Evolutionary conservation across 1,140 invertebrate species (phyloP), one percentile per base, ranked within the genome.

Genomic region (Temnothorax longispinosus): DNA sequence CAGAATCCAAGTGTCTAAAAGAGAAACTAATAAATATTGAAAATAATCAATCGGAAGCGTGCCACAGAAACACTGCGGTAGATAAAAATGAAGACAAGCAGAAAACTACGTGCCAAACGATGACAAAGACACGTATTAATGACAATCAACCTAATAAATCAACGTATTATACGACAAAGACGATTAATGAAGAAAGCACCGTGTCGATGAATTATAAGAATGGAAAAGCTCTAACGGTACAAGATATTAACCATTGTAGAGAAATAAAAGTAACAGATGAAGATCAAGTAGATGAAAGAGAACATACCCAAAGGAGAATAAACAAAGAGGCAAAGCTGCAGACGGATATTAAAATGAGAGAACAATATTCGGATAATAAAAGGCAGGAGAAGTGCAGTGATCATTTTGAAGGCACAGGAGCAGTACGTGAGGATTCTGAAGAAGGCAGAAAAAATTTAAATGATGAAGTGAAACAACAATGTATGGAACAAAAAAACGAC

Each of bases 71-170:
- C 10, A 15, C 1, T 32, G 1, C 44, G 32, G 35, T 38, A 8
- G 21, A 58, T 56, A 18, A 71, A 32, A 67, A 6, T 52, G 50
- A 71, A 38, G 6, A 71, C 69, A 69, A 56, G 38, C 44, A 38
- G 15, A 50, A 47, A 56, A n/a, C 2, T 69, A 15, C 67, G 65
- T 38, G 32, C 10, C 44, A 80, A 52, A n/a, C 3, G 13, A 38
- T 21, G 0, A 21, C 3, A 18, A 69, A 8, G 32, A 52, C 32
- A 67, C 52, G 65, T 78, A 67, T 67, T 21, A 10, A 78, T 52
- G 44, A 67, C 7, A 15, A 47, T 64, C 76, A 1, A 78, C 2
- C n/a, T 64, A 15, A 67, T 78, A 44, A 78, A 67, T 67, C n/a
- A 15, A 78, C 52, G 52, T 27, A 21, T 35, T 50, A 0, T 44